Percentiles rank a stretch among this genome's conserved stretches.
These are phyloP conservation scores for Furcifer pardalis DNA, from an alignment of 2,797 vertebrate genomes.

Conservation along the genomic window DNA sequence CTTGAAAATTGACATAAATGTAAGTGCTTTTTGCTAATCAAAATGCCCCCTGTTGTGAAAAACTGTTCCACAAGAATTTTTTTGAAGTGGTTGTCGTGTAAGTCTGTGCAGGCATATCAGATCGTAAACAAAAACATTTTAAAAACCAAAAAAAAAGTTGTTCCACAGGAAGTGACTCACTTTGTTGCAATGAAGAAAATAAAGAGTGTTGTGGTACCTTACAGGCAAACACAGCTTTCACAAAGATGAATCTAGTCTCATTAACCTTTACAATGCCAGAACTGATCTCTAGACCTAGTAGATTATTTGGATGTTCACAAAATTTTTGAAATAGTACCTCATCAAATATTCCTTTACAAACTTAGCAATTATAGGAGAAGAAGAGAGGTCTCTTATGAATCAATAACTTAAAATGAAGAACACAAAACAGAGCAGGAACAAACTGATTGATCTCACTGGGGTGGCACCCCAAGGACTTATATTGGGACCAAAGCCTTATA, in stretches of 20 bases:
- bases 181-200: too few relatives aligned
- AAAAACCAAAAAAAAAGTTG: too few relatives aligned
- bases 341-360: neutral
- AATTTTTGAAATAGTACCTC: neutral
- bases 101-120: too few relatives aligned
- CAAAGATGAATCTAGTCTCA: neutral
- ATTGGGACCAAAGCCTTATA: neutral
- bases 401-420: neutral
- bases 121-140: too few relatives aligned
- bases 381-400: neutral
- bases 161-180: too few relatives aligned
- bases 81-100: too few relatives aligned
- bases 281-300: neutral
- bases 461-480: neutral
- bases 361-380: neutral
- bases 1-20: too few relatives aligned
- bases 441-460: neutral
- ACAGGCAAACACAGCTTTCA: neutral
- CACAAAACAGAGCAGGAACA: neutral
- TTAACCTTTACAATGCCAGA: neutral
- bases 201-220: too few relatives aligned
- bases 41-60: too few relatives aligned
- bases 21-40: too few relatives aligned
- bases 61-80: too few relatives aligned
- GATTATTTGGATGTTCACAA: neutral